phyloP scores from a whole-genome alignment of 1,140 invertebrate genomes.

The Leptopilina clavipes region DNA sequence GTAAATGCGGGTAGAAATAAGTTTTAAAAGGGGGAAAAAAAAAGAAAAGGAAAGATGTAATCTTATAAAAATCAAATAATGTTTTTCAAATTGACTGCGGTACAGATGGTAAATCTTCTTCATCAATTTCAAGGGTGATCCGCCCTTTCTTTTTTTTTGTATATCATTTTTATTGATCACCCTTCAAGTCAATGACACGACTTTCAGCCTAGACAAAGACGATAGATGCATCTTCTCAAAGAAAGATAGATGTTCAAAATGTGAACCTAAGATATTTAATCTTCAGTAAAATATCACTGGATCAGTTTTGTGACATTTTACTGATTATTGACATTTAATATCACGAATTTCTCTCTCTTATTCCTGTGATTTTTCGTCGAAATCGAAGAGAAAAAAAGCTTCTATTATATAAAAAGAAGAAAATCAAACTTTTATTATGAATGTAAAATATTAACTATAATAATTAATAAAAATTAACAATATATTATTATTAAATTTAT shows the following conservation, averaged over 20 bases:
- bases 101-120: background rate
- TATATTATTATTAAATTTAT: no score
- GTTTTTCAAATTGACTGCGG: no score
- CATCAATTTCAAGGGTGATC: background rate
- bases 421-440: no score
- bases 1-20: conserved; percentile 58
- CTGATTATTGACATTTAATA: background rate
- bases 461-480: no score
- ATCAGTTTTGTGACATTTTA: background rate
- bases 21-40: background rate
- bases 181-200: background rate
- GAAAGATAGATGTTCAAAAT: background rate
- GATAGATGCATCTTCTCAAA: background rate
- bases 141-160: background rate
- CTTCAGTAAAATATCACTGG: background rate
- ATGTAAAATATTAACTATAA: no score
- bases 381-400: no score
- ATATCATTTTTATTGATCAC: background rate
- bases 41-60: no score
- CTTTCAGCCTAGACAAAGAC: background rate
- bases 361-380: background rate
- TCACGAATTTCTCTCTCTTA: background rate
- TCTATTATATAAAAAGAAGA: no score
- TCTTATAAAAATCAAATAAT: no score
- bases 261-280: background rate